Conservation (phyloP, 2,113 vertebrate genomes). For the Struthio camelus region DNA sequence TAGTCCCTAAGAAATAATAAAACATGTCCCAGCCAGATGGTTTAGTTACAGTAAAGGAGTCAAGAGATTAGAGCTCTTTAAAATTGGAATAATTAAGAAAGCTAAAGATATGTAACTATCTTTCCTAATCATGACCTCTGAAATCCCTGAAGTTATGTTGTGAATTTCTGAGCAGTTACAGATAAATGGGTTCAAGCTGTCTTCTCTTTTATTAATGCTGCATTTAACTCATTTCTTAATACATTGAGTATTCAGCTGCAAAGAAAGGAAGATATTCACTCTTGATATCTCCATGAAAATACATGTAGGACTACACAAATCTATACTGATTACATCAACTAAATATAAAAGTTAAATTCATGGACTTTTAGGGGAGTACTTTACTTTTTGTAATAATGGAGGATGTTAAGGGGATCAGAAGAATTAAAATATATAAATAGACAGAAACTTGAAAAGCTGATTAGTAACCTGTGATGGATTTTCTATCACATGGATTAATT, state of each 20-base stretch:
- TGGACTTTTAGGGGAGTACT: background rate
- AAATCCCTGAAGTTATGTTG: background rate
- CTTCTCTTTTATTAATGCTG: background rate
- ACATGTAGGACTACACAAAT: background rate
- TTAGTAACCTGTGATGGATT: background rate
- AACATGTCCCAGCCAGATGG: conserved; percentile 35
- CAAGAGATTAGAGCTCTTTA: conserved; percentile 32
- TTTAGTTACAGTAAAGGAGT: conserved; percentile 21
- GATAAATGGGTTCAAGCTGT: background rate
- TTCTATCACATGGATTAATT: background rate
- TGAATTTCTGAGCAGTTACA: conserved; percentile 10
- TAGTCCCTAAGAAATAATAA: conserved; percentile 51
- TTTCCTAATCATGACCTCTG: conserved; percentile 18
- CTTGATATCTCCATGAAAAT: background rate
- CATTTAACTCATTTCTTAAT: background rate
- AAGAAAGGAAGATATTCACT: background rate
- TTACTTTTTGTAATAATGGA: background rate
- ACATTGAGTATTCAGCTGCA: background rate
- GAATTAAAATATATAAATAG: background rate
- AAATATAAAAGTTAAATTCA: background rate
- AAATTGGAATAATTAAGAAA: conserved; percentile 38
- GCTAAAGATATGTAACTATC: background rate
- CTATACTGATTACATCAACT: background rate
- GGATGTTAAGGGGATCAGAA: background rate
- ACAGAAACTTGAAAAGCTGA: background rate